phyloP scores from a whole-genome alignment of 2,113 vertebrate genomes.

The Brachypodius melanocephalos region DNA sequence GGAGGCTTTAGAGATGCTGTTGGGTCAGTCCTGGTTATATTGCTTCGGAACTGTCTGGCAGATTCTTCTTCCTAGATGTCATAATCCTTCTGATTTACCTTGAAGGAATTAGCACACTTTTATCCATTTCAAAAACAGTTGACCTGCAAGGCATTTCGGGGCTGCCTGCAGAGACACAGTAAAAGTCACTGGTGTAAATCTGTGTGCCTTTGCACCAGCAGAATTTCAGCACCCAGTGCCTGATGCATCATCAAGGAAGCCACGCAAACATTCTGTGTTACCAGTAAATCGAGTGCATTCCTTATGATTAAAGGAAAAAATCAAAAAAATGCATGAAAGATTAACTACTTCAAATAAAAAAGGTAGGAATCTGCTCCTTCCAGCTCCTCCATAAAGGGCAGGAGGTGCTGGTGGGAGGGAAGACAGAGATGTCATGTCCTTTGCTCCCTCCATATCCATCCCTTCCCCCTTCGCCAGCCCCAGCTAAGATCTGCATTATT shows the following conservation, averaged over 20 bases:
- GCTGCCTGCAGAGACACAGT: neutral
- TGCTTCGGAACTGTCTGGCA: conserved; percentile 41
- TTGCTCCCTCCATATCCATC: neutral
- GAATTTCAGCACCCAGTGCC: neutral
- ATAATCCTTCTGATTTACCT: conserved; percentile 42
- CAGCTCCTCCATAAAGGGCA: neutral
- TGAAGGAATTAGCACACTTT: conserved; percentile 47
- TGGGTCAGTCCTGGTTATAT: conserved; percentile 66
- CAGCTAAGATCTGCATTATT: neutral
- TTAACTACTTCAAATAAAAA: neutral
- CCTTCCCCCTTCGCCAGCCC: neutral
- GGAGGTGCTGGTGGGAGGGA: neutral
- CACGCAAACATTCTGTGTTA: neutral
- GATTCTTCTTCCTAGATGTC: conserved; percentile 33
- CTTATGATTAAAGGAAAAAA: neutral
- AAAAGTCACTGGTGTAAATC: conserved; percentile 27
- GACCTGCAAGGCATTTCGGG: conserved; percentile 21
- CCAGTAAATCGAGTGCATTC: neutral
- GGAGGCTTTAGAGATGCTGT: conserved; percentile 63
- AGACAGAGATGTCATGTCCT: neutral
- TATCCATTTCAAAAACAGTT: conserved; percentile 21
- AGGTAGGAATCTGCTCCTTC: neutral
- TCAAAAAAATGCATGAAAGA: neutral
- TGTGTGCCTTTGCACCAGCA: neutral
- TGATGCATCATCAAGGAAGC: neutral